Evolutionary conservation across 1,140 invertebrate genomes (phyloP).

Genomic region (Trinorchestia longiramus): DNA sequence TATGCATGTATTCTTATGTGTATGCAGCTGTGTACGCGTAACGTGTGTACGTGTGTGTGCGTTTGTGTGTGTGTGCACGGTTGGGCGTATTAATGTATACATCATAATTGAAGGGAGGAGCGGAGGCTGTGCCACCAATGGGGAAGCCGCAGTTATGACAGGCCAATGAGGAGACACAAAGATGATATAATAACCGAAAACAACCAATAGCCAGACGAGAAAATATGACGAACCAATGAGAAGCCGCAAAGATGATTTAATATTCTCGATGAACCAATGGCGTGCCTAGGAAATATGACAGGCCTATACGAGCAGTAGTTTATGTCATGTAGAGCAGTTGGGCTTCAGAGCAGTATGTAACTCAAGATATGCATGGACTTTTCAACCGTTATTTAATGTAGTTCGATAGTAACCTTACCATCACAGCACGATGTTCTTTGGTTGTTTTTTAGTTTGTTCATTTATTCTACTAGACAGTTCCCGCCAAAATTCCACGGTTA

Average conservation of each 20-base stretch:
- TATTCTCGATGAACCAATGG: background rate
- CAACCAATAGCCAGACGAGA: background rate
- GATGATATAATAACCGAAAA: background rate
- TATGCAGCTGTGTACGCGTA: background rate
- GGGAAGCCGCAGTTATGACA: background rate
- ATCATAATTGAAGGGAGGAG: background rate
- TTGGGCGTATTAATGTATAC: background rate
- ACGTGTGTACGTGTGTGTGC: background rate
- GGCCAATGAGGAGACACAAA: background rate
- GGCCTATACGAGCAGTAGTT: background rate
- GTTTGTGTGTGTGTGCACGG: background rate
- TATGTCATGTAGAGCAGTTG: background rate
- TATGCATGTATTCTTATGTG: background rate
- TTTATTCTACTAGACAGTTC: too few species aligned
- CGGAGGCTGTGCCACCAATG: background rate
- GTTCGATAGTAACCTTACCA: too few species aligned
- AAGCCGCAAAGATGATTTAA: background rate
- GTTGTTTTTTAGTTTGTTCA: too few species aligned
- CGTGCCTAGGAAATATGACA: background rate
- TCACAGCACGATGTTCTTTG: too few species aligned
- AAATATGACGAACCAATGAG: background rate
- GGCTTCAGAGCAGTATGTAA: too few species aligned
- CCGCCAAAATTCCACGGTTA: too few species aligned
- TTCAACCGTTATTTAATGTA: too few species aligned
- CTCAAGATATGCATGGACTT: too few species aligned